Base-by-base conservation (phyloP, 2,113 vertebrate genomes). In the Papio anubis region DNA sequence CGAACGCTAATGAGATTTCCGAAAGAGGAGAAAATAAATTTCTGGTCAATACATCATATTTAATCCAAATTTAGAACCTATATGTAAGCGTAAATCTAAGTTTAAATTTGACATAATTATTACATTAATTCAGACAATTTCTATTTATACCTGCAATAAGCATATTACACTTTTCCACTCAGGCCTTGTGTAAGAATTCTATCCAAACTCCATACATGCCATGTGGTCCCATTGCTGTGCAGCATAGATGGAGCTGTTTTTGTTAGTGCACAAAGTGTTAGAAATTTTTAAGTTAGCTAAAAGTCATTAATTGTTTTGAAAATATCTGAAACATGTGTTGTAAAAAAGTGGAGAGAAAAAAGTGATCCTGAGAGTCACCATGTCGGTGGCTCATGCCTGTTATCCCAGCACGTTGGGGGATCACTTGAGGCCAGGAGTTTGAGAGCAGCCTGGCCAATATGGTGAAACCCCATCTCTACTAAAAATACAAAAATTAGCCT, bases 101-200 rank as follows among this genome's bases (percentile, higher is more conserved):
- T 76, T 94, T 94, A 90, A 92, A 95, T 85, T 97, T 32, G 88
- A 2, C 64, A n/a, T 61, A 78, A 27, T 90, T 61, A 88, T 87
- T 21, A n/a, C 5, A 83, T 12, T 78, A 14, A 61, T 61, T 61
- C 59, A 61, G 59, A 27, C 1, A 27, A 27, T 27, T 61, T 61
- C 25, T 61, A 27, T 11, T 12, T 95, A 16, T 45, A 40, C 17
- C 38, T 85, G 0, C 64, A 79, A 84, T 73, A 92, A 64, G 25
- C 76, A 61, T 75, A 50, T n/a, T 89, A n/a, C 1, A 32, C 48
- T 90, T 94, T 85, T 55, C 21, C 72, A 4, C 14, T 40, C 66
- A 90, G 23, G 27, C 30, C 40, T 61, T 61, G 4, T 61, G 84
- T 88, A 79, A 84, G 40, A 80, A 66, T 93, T 87, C 16, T 83